Percentiles rank a stretch among this genome's conserved stretches.
Conservation (phyloP, 2,888 invertebrate species). For the Suillia variegata region DNA sequence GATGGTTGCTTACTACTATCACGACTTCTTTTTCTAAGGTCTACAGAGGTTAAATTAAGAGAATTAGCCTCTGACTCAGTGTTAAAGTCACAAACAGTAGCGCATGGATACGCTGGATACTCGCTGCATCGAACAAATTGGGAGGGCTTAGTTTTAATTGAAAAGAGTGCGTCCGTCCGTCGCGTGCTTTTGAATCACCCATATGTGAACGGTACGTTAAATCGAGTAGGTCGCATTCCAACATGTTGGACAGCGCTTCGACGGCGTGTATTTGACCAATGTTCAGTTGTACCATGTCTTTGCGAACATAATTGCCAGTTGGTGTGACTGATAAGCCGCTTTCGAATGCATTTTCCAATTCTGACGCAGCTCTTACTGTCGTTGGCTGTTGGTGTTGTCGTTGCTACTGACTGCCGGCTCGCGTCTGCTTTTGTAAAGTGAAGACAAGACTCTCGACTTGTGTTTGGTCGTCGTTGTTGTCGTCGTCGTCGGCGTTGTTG, state of each 20-base stretch:
- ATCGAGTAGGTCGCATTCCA: no score
- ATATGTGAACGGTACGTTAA: no score
- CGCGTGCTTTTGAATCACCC: background rate
- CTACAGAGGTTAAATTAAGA: background rate
- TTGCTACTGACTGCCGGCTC: background rate
- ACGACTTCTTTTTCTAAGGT: no score
- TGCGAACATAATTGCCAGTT: background rate
- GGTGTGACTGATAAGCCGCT: constrained; percentile 1
- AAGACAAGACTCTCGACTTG: background rate
- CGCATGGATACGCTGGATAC: background rate
- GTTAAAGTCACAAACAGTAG: background rate
- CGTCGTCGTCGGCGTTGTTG: background rate
- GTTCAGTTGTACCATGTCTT: background rate
- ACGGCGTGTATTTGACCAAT: background rate
- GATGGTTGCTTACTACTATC: no score
- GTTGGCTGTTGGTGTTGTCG: background rate
- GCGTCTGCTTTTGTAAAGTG: no score
- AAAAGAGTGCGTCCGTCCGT: background rate
- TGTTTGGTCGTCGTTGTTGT: background rate
- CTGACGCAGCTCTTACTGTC: background rate
- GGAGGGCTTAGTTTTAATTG: background rate
- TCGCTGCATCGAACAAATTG: background rate
- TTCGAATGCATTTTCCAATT: constrained; percentile 1
- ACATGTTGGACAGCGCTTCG: background rate
- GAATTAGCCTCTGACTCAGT: background rate